These are phyloP conservation scores for Trichechus manatus DNA, from an alignment of 2,113 vertebrate species.

Conservation along the genomic window DNA sequence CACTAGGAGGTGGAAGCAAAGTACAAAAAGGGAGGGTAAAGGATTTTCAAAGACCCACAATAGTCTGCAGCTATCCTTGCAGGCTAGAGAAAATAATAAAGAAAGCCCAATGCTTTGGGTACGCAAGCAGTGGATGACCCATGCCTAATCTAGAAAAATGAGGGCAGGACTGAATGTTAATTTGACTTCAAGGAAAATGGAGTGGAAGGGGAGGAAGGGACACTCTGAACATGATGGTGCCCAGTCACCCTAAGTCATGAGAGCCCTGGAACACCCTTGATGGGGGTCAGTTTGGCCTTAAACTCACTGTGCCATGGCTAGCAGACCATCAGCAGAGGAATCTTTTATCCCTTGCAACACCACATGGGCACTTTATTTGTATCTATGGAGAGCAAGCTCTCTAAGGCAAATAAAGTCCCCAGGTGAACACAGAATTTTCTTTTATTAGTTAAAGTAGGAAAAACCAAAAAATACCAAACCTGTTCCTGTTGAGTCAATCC, in stretches of 20 bases:
- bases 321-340: not conserved
- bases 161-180: not conserved
- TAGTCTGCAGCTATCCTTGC: not conserved
- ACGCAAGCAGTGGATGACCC: not conserved
- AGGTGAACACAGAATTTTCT: not conserved
- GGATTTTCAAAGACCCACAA: not conserved
- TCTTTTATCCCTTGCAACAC: not conserved
- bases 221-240: not conserved
- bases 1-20: not conserved
- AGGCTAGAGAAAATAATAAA: not conserved
- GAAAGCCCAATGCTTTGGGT: not conserved
- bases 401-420: not conserved
- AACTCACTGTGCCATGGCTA: not conserved
- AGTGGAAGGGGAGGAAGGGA: not conserved
- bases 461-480: not conserved
- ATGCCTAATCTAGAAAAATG: not conserved
- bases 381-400: not conserved
- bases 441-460: slow-evolving; percentile 22
- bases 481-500: too few species aligned
- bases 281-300: not conserved
- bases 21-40: not conserved
- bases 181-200: not conserved
- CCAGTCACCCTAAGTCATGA: not conserved
- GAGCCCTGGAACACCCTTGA: not conserved
- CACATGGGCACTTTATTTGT: not conserved